These are phyloP conservation scores for Anser brachyrhynchus DNA, from an alignment of 2,113 vertebrate genomes.

Conservation along the genomic window DNA sequence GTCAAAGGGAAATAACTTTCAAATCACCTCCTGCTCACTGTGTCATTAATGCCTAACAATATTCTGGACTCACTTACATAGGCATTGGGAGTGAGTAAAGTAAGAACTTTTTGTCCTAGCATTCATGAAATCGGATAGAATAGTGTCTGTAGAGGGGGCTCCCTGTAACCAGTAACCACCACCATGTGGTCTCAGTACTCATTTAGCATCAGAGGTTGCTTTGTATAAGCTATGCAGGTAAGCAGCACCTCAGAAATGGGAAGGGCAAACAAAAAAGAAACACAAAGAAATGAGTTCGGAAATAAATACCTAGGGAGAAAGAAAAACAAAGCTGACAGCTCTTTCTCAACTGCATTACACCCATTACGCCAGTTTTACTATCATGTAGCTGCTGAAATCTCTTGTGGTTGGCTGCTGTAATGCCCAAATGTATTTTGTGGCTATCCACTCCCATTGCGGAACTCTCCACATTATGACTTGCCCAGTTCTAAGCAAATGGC, in stretches of 20 bases:
- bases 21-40: background rate
- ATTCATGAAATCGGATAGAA: background rate
- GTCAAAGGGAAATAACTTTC: background rate
- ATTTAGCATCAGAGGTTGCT: background rate
- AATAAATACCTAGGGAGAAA: background rate
- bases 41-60: slow-evolving; percentile 29
- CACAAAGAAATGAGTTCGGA: background rate
- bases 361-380: background rate
- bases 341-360: background rate
- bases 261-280: background rate
- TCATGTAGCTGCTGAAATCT: background rate
- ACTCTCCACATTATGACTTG: background rate
- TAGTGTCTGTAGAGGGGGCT: background rate
- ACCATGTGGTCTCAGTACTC: background rate
- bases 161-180: background rate
- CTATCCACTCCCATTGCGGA: background rate
- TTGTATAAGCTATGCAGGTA: background rate
- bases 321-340: background rate
- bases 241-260: background rate
- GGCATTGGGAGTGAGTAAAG: background rate
- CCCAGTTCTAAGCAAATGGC: background rate
- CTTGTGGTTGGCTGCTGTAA: background rate
- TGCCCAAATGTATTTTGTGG: background rate
- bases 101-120: background rate
- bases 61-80: background rate